Base-by-base conservation (phyloP, 2,113 vertebrate species). In the Podarcis muralis region DNA sequence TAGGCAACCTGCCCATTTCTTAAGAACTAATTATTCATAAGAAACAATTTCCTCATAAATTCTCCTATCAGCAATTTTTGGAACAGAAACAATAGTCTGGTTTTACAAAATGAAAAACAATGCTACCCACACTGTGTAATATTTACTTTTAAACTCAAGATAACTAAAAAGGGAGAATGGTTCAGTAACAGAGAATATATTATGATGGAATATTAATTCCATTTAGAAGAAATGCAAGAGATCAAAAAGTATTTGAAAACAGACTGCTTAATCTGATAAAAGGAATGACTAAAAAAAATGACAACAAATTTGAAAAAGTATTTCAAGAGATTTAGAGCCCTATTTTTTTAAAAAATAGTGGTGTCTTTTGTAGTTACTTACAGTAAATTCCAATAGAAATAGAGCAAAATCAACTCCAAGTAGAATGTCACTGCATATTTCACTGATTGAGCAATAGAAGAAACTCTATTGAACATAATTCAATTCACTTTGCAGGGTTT, bases 1-100 rank as follows among this genome's bases (percentile, higher is more conserved):
- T 95, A 95, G 95, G 95, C 94, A 95, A 92, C 83, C 89, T 95
- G 94, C 95, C 95, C 93, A 94, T 93, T 95, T 95, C 93, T 95
- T 92, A 95, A 92, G 91, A 90, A 94, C 93, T 95, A 84, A 96
- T 87, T 90, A 95, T 95, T 95, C 94, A 95, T 95, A 95, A 94
- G 93, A 93, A 89, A 92, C 59, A 37, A 82, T 88, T 92, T 96
- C 92, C 91, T 91, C 88, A 77, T 90, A 95, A 92, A 81, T 95
- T 94, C 91, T 94, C 93, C 91, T 95, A 95, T 94, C 94, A 96
- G 93, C 85, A 94, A 85, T 91, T 94, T 95, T 94, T 95, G 92
- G 90, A 93, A 93, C 87, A 93, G 93, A 95, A 95, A 90, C 53
- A 35, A 6, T 88, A 93, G 91, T 84, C 89, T 88, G 87, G 20